Evolutionary conservation across 2,888 invertebrate genomes (phyloP).

Genomic region (Tanytarsus gracilentus): DNA sequence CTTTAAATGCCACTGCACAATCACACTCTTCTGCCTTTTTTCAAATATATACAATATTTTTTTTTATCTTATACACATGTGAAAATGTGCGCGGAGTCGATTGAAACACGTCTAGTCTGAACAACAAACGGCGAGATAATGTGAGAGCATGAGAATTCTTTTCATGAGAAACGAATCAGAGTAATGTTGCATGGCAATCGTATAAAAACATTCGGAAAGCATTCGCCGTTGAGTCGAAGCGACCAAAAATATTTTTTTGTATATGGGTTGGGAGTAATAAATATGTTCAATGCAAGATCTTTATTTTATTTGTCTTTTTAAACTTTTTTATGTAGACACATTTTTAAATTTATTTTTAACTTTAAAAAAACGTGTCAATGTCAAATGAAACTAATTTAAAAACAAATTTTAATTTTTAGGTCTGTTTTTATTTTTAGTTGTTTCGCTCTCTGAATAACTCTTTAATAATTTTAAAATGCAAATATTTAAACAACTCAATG

Average conservation of each 20-base stretch:
- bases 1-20: background rate
- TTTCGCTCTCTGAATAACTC: no score
- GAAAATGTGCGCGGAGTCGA: constrained; percentile 11
- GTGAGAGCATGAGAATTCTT: background rate
- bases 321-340: no score
- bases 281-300: background rate
- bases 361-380: no score
- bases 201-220: constrained; percentile 17
- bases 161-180: constrained; percentile 12
- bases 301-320: background rate
- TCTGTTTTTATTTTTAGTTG: no score
- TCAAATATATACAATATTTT: background rate
- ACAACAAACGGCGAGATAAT: constrained; percentile 12
- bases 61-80: constrained; percentile 7
- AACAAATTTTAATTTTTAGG: no score
- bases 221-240: constrained; percentile 10
- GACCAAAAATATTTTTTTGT: background rate
- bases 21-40: background rate
- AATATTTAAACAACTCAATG: background rate
- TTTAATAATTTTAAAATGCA: background rate
- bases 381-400: no score
- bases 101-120: constrained; percentile 9
- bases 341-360: no score
- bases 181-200: constrained; percentile 4
- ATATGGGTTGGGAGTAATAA: no score